These are phyloP conservation scores for Balaeniceps rex DNA, from an alignment of 2,113 vertebrate species.

Conservation along the genomic window DNA sequence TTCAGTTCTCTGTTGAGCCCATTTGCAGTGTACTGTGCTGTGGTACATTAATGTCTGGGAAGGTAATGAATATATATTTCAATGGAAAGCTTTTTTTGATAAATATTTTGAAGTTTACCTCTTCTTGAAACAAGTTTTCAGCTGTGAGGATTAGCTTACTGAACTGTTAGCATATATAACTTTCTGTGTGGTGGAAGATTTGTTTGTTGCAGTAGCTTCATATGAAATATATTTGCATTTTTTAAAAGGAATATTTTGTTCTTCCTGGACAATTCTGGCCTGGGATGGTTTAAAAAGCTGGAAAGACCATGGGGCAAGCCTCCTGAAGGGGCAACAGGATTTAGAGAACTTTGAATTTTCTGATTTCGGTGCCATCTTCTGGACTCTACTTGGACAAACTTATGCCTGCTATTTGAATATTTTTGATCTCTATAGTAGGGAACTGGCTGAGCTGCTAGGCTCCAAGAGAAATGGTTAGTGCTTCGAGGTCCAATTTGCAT, in stretches of 20 bases:
- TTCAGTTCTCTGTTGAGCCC: not conserved
- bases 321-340: not conserved
- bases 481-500: not conserved
- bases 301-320: not conserved
- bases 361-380: not conserved
- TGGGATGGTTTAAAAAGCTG: not conserved
- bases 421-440: not conserved
- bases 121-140: conserved; percentile 23
- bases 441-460: not conserved
- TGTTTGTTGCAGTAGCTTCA: not conserved
- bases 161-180: not conserved
- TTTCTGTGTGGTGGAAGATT: not conserved
- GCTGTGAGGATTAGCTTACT: not conserved
- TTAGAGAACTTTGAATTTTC: not conserved
- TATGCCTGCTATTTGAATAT: not conserved
- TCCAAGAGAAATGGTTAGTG: not conserved
- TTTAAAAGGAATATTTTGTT: not conserved
- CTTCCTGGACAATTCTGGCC: not conserved
- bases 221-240: not conserved
- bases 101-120: conserved; percentile 24
- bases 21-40: not conserved
- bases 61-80: conserved; percentile 1
- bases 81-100: not conserved
- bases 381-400: not conserved
- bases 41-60: not conserved